Evolutionary conservation across 1,140 invertebrate genomes (phyloP), one percentile per base, ranked within the genome.

Genomic region (Diprion similis): DNA sequence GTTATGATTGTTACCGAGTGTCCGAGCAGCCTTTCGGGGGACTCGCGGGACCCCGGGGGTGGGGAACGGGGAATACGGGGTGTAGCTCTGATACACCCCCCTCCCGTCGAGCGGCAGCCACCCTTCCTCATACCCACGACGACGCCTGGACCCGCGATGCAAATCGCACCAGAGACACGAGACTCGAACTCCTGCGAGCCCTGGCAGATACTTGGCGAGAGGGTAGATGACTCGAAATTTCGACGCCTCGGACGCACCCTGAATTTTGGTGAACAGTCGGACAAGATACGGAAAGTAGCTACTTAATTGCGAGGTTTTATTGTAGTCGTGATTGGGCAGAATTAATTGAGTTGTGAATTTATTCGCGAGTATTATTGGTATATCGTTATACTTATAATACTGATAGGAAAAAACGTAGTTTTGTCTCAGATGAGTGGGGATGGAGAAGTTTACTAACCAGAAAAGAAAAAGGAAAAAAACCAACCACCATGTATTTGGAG

Each of bases 1-100:
- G 83, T 87, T 87, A 86, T 87, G 83, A 88, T 87, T 86, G 85
- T 87, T 87, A 85, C 84, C 51, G 84, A 87, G 81, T 84, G 85
- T 86, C 83, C 85, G 85, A 85, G 82, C 82, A 82, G 80, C 79
- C 79, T 82, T 59, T 78, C 78, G 77, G 79, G 80, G 77, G 78
- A 69, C 70, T 15, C 46, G 17, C 64, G 66, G 45, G 47, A 37
- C 46, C 64, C 9, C 17, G 68, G 11, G 19, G 68, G 15, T 46
- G 17, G 13, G 11, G 66, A 17, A 19, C 48, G 48, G 74, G 75
- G 80, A 82, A 79, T 81, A 83, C 83, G 82, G 81, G 80, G 80
- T 82, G 76, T 71, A 72, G 67, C 76, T 79, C 80, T 78, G 78
- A 78, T 78, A 76, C 66, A 78, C 74, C 72, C 72, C n/a, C 51